Evolutionary conservation across 1,140 invertebrate genomes (phyloP).

Genomic region (Lordiphosa clarofinis): DNA sequence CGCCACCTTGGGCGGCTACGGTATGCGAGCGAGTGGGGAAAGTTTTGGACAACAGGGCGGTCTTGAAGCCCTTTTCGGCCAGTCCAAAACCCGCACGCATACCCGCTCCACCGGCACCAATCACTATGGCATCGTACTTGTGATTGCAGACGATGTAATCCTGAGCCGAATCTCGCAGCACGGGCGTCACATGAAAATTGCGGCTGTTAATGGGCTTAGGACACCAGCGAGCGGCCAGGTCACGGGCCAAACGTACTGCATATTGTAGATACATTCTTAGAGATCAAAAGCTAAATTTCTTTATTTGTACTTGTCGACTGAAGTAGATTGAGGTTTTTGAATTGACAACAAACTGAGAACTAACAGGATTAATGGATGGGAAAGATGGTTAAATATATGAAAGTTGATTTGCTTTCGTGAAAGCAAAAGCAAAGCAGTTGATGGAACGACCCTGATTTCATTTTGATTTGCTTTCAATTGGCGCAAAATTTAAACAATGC

Average conservation of each 20-base stretch:
- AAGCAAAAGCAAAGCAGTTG: no score
- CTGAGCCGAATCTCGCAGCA: not conserved
- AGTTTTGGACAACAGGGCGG: constrained; percentile 95
- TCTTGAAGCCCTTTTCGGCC: constrained; percentile 93
- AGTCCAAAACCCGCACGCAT: constrained; percentile 93
- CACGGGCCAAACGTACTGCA: not conserved
- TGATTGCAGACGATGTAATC: constrained; percentile 84
- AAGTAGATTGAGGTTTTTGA: not conserved
- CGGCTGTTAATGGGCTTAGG: not conserved
- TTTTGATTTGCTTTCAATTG: no score
- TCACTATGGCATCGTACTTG: constrained; percentile 94
- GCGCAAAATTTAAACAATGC: no score
- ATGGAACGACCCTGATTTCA: no score
- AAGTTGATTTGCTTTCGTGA: no score
- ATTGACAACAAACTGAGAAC: no score
- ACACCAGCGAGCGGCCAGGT: not conserved
- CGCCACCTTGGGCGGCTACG: constrained; percentile 95
- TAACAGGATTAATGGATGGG: no score
- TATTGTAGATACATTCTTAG: constrained; percentile 16
- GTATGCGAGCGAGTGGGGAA: constrained; percentile 96
- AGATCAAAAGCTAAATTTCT: not conserved
- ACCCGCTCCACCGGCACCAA: constrained; percentile 96
- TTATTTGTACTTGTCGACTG: not conserved
- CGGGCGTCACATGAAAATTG: constrained; percentile 11
- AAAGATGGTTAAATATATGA: no score